Evolutionary conservation across 1,140 invertebrate species (phyloP).

Genomic region (Lepidurus packardi): DNA sequence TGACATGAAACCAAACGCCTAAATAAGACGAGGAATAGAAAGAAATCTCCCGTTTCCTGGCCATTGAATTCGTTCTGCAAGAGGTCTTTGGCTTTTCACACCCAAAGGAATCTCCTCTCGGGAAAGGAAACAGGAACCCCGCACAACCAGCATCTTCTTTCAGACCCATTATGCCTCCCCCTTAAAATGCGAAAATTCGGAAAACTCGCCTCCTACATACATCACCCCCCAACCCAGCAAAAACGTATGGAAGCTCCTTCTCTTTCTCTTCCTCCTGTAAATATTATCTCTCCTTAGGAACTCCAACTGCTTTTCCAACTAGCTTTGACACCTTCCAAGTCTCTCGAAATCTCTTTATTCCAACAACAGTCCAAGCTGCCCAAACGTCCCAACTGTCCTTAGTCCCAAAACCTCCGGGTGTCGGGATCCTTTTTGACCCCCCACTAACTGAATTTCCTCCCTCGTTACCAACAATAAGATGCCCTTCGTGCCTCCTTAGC

Average conservation of each 20-base stretch:
- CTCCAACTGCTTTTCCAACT: neutral
- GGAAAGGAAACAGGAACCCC: conserved; percentile 3
- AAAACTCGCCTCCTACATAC: neutral
- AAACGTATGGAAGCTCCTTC: conserved; percentile 3
- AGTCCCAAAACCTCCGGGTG: no score
- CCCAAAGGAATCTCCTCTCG: neutral
- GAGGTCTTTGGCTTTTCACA: neutral
- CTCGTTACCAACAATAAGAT: conserved; percentile 19
- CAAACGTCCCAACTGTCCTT: no score
- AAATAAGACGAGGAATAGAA: neutral
- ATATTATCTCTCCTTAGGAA: neutral
- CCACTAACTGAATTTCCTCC: conserved; percentile 9
- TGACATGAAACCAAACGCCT: neutral
- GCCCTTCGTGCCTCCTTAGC: neutral
- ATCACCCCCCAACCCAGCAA: neutral
- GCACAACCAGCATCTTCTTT: neutral
- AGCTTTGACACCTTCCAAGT: neutral
- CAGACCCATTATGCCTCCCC: neutral
- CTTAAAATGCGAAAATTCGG: neutral
- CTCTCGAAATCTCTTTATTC: neutral
- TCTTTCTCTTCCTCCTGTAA: conserved; percentile 4
- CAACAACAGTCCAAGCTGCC: neutral
- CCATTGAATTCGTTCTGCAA: neutral
- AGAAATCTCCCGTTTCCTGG: conserved; percentile 11
- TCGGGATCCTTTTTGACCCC: neutral